Evolutionary conservation across 2,113 vertebrate species (phyloP), one percentile per base, ranked within the genome.

Genomic region (Lota lota): DNA sequence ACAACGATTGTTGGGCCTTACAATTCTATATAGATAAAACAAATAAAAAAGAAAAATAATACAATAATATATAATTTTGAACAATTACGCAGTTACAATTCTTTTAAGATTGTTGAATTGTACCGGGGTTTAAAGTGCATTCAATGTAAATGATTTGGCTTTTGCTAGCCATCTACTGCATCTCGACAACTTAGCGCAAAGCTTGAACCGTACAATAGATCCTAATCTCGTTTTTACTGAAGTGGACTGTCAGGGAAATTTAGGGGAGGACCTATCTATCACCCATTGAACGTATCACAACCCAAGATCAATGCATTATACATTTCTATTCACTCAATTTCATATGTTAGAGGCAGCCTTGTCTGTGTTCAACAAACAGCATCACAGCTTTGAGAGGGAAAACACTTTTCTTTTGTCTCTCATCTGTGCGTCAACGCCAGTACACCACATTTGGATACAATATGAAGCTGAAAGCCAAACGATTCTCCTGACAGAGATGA

Each of bases 41-140:
- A 63, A 63, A 33, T 20, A 12, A 59, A 21, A 20, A 19, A 6
- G 15, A 17, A 62, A 62, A 28, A 33, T 1, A n/a, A 28, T 28
- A 20, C 36, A 51, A 65, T 50, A 65, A 50, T 16, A 21, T 50
- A 21, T n/a, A 5, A 19, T 57, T 67, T 28, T 60, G 61, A 71
- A 85, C 59, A 54, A 84, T 75, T 74, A 80, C 53, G 70, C 57
- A 74, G 76, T 77, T 64, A 84, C 33, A 73, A 79, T 74, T 81
- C 40, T 77, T 82, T 81, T 71, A 73, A 57, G 79, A 36, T 47
- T 47, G 79, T 59, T 24, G 83, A 83, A 87, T 75, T 75, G 76
- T 78, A 75, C 75, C 72, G 58, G 80, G 66, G 75, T 81, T 86
- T 90, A 90, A 90, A 90, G 88, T 90, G 89, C 88, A 81, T 88